phyloP scores from a whole-genome alignment of 2,888 invertebrate species.

The Leptinotarsa peninsularis region DNA sequence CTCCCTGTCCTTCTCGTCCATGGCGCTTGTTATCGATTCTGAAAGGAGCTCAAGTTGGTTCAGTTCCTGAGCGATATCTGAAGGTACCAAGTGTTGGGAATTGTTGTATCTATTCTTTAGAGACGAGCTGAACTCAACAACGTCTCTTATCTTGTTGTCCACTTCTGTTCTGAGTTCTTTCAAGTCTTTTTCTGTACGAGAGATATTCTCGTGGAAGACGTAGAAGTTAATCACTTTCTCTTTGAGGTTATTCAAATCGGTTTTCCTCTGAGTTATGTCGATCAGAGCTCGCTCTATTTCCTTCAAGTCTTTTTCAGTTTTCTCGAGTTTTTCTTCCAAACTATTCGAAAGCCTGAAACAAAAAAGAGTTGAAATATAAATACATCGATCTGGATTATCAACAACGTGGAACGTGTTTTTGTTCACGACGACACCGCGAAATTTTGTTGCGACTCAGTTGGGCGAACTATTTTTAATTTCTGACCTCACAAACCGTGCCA shows the following conservation, averaged over 20 bases:
- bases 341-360: slow-evolving; percentile 81
- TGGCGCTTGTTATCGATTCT: slow-evolving; percentile 81
- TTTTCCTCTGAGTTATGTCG: slow-evolving; percentile 77
- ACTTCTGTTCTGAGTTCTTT: slow-evolving; percentile 71
- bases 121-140: slow-evolving; percentile 71
- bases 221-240: slow-evolving; percentile 78
- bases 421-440: slow-evolving; percentile 29
- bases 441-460: slow-evolving; percentile 22
- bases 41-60: slow-evolving; percentile 85
- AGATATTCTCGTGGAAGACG: slow-evolving; percentile 82
- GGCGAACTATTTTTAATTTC: slow-evolving; percentile 55
- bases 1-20: slow-evolving; percentile 90
- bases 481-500: slow-evolving; percentile 54
- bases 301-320: slow-evolving; percentile 80
- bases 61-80: slow-evolving; percentile 83
- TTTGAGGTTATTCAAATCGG: slow-evolving; percentile 75
- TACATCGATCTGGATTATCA: slow-evolving; percentile 21
- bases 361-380: slow-evolving; percentile 16
- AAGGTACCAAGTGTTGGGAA: slow-evolving; percentile 75
- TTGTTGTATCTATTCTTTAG: slow-evolving; percentile 74
- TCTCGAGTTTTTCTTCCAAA: slow-evolving; percentile 80
- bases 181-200: slow-evolving; percentile 73
- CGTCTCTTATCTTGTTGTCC: slow-evolving; percentile 70
- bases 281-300: slow-evolving; percentile 81
- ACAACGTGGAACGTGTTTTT: slow-evolving; percentile 49